Base-by-base conservation (phyloP, 2,888 invertebrate genomes). In the Amblyteles armatorius region DNA sequence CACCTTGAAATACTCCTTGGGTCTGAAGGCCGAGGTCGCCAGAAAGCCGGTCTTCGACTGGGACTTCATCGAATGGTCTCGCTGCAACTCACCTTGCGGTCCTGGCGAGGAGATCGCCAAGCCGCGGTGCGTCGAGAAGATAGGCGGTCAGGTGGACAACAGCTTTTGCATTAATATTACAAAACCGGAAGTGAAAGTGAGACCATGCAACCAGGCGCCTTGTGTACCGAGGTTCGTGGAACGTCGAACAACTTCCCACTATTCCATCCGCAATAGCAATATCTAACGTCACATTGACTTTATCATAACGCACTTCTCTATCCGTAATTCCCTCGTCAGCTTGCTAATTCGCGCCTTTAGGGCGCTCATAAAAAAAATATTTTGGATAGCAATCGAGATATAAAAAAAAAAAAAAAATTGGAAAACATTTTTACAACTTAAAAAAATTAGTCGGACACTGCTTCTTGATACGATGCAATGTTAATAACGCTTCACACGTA, bases 51-150 rank as follows among this genome's bases (percentile, higher is more conserved):
- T 92, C 76, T 95, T 95, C 90, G 88, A 91, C 44, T 95, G 95
- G 95, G 93, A 94, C 73, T 94, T 94, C 86, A 90, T 94, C 55
- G 94, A 94, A 63, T 95, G 95, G 95, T 94, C 94, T 22, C 94
- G 94, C 74, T 95, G 95, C 88, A 95, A 94, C 9, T 93, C 94
- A 4, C 94, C 94, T 16, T 95, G 95, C 90, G 95, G 95, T 3
- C 95, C 95, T 86, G 95, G 95, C 89, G 93, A 90, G 65, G 91
- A 93, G 88, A 89, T 91, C 73, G 92, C 69, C 88, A 94, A 26
- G 91, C 95, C 92, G 80, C 94, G 90, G 86, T 95, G 94, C 94
- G 94, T 94, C 88, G 94, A 94, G 94, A 93, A 93, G 86, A 94
- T 94, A 88, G 94, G 94, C 6, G 95, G 95, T 1, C 88, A 94